A percentile compares a stretch with the other conserved stretches of the same genome.
Evolutionary conservation across 1,140 invertebrate genomes (phyloP).

Genomic region (Zaprionus africanus): DNA sequence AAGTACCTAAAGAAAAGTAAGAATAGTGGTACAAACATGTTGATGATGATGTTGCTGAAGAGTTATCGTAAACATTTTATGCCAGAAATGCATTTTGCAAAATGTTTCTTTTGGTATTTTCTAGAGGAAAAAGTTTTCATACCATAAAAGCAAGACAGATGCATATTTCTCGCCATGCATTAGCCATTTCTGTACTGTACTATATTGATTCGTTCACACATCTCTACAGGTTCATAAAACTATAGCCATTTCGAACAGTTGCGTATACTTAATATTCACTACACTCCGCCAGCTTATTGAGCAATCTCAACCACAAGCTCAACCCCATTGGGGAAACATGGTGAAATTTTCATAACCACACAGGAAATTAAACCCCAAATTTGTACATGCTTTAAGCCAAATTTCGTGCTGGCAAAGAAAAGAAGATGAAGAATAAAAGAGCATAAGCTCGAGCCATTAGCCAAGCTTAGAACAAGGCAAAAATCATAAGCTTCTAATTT

Average conservation of each 20-base stretch:
- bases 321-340: constrained; percentile 22
- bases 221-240: neutral
- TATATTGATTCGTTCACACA: neutral
- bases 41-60: neutral
- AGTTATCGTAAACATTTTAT: constrained; percentile 7
- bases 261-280: constrained; percentile 2
- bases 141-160: neutral
- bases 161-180: neutral
- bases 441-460: constrained; percentile 74
- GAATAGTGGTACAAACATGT: neutral
- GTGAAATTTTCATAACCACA: constrained; percentile 21
- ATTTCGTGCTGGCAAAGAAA: constrained; percentile 1
- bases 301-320: neutral
- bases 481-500: constrained; percentile 80
- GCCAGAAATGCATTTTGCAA: constrained; percentile 20
- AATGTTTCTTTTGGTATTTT: neutral
- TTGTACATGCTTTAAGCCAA: constrained; percentile 28
- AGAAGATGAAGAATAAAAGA: constrained; percentile 28
- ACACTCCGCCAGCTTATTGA: neutral
- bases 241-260: neutral
- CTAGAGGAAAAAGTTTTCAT: too few relatives aligned
- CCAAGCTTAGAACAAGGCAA: constrained; percentile 58
- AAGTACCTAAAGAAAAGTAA: constrained; percentile 17
- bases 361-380: constrained; percentile 47
- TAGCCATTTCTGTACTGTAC: neutral